Conservation (phyloP, 2,113 vertebrate genomes). For the Cephalopholis sonnerati region DNA sequence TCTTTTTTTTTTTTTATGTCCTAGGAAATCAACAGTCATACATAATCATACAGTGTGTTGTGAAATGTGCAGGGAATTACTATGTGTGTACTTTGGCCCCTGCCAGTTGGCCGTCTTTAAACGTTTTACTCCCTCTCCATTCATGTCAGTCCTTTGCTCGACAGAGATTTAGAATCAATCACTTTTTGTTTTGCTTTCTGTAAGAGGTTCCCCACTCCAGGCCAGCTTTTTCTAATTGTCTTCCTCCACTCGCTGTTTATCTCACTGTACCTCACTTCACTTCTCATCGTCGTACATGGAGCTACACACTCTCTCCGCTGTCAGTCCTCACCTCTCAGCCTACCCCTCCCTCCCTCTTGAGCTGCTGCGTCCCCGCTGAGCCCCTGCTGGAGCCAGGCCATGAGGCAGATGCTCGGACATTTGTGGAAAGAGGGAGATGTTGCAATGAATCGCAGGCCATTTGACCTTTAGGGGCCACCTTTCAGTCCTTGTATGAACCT, state of each 20-base stretch:
- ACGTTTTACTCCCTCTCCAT: slow-evolving; percentile 7
- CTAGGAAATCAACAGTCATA: slow-evolving; percentile 24
- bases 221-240: slow-evolving; percentile 54
- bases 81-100: slow-evolving; percentile 43
- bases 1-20: slow-evolving; percentile 40
- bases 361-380: slow-evolving; percentile 13
- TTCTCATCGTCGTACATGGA: slow-evolving; percentile 32
- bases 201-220: background rate
- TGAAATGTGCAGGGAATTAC: slow-evolving; percentile 57
- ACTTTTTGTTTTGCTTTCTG: slow-evolving; percentile 33
- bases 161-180: slow-evolving; percentile 36
- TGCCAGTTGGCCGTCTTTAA: slow-evolving; percentile 40
- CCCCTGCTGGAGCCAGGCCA: slow-evolving; percentile 48
- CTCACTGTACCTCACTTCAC: slow-evolving; percentile 41
- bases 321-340: slow-evolving; percentile 17
- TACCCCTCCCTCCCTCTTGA: background rate
- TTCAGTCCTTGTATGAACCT: slow-evolving; percentile 20
- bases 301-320: background rate
- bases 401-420: slow-evolving; percentile 35
- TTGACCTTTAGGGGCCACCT: slow-evolving; percentile 40
- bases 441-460: slow-evolving; percentile 42
- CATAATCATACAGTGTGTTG: background rate
- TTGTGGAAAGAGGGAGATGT: slow-evolving; percentile 32
- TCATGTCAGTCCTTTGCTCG: slow-evolving; percentile 47
- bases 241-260: slow-evolving; percentile 45